These are phyloP conservation scores for Pan troglodytes DNA, from an alignment of 2,113 vertebrate species.

Conservation along the genomic window NHGRI_mPanTro3-v2.1_pri NC_086015.1:139023501-139024000, in stretches of 20 bases:
- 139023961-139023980: background rate
- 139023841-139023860: background rate
- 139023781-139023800: slow-evolving; percentile 2
- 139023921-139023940: background rate
- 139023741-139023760: background rate
- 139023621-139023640: background rate
- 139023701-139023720: background rate
- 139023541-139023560: background rate
- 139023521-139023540: background rate
- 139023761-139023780: background rate
- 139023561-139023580: slow-evolving; percentile 38
- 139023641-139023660: background rate
- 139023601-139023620: background rate
- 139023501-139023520: background rate
- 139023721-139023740: background rate
- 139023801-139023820: background rate
- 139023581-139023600: slow-evolving; percentile 13
- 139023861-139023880: background rate
- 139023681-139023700: background rate
- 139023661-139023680: background rate
- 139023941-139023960: background rate
- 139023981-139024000: background rate
- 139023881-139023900: background rate
- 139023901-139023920: background rate
- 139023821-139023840: background rate